A percentile compares a stretch with the other conserved stretches of the same genome.
Evolutionary conservation across 2,113 vertebrate genomes (phyloP).

Genomic region (Pavo muticus): DNA sequence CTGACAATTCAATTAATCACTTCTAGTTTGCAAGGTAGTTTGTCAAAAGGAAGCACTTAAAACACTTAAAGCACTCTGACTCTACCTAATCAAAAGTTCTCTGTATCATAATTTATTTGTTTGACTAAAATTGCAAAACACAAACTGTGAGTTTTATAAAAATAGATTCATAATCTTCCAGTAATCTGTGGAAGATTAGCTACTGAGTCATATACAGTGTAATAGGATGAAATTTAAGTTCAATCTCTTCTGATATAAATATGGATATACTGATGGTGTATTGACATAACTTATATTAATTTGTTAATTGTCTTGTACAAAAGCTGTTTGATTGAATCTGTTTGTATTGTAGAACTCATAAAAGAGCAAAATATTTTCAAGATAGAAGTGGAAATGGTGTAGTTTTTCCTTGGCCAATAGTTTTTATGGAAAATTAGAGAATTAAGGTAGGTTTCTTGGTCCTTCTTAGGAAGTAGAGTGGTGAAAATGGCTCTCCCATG

Average conservation of each 20-base stretch:
- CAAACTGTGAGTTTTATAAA: constrained; percentile 17
- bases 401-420: neutral
- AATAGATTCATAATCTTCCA: constrained; percentile 18
- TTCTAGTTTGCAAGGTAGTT: constrained; percentile 38
- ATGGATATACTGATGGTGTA: neutral
- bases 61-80: constrained; percentile 31
- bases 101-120: constrained; percentile 21
- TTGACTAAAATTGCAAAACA: constrained; percentile 43
- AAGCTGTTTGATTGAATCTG: neutral
- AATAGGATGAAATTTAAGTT: constrained; percentile 20
- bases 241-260: neutral
- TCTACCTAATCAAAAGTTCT: constrained; percentile 47
- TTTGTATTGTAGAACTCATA: neutral
- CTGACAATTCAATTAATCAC: constrained; percentile 60
- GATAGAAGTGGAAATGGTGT: neutral
- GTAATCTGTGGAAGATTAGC: constrained; percentile 14
- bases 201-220: neutral
- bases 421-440: neutral
- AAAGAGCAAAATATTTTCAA: neutral
- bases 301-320: neutral
- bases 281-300: neutral
- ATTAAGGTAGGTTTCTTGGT: neutral
- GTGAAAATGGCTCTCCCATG: neutral
- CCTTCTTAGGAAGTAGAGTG: neutral
- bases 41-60: constrained; percentile 41